phyloP scores from a whole-genome alignment of 2,113 vertebrate genomes.

The Noctilio leporinus region DNA sequence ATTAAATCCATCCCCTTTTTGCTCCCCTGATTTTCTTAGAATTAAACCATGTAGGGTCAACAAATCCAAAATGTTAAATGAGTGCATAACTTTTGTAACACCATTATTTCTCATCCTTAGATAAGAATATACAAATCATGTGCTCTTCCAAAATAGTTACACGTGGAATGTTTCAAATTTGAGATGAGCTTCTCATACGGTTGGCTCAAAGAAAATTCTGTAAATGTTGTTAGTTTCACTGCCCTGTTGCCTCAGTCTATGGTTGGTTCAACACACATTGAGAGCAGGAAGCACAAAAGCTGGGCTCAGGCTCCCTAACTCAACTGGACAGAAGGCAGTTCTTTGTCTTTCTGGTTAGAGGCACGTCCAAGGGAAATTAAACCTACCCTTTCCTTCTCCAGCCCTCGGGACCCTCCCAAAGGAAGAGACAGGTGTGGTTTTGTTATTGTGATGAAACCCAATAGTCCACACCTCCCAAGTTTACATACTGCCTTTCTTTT shows the following conservation, averaged over 20 bases:
- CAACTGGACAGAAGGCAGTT: neutral
- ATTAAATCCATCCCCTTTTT: no score
- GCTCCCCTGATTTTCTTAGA: neutral
- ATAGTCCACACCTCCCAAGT: neutral
- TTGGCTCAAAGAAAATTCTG: neutral
- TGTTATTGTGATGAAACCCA: neutral
- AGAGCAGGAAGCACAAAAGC: neutral
- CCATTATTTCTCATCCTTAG: neutral
- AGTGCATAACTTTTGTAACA: neutral
- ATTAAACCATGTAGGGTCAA: neutral
- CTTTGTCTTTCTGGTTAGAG: neutral
- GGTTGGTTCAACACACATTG: neutral
- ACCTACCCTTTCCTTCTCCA: neutral
- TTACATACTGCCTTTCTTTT: neutral
- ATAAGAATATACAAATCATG: neutral
- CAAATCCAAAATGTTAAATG: neutral
- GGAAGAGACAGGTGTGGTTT: neutral
- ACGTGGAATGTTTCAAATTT: neutral
- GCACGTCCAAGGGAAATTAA: neutral
- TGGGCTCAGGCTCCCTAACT: neutral
- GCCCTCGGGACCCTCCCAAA: neutral
- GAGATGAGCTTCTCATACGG: neutral
- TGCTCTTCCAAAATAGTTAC: neutral
- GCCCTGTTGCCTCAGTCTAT: neutral
- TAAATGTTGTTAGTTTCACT: rapidly evolving